These are phyloP conservation scores for Caloenas nicobarica DNA, from an alignment of 2,113 vertebrate genomes.

Conservation along the genomic window DNA sequence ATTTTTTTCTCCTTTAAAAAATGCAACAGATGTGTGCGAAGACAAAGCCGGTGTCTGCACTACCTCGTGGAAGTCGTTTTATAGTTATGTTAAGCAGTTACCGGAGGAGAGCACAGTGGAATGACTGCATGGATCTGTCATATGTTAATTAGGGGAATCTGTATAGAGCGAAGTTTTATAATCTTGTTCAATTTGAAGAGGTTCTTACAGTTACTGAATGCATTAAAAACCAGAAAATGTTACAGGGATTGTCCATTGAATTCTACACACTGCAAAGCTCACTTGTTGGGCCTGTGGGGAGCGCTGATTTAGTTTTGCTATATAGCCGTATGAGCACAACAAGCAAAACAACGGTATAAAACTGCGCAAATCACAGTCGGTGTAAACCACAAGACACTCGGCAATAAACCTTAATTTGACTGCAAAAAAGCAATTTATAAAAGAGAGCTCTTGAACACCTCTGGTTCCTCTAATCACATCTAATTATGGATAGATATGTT, in stretches of 20 bases:
- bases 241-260: background rate
- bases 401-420: constrained; percentile 19
- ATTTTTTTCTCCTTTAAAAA: constrained; percentile 41
- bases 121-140: background rate
- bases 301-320: background rate
- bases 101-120: background rate
- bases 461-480: background rate
- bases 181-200: background rate
- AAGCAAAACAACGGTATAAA: background rate
- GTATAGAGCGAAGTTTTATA: background rate
- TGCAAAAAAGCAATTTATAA: background rate
- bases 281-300: background rate
- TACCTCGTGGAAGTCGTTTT: background rate
- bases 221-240: background rate
- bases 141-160: constrained; percentile 19
- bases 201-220: constrained; percentile 34
- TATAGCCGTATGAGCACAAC: background rate
- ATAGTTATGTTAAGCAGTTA: background rate
- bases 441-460: background rate
- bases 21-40: constrained; percentile 26
- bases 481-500: background rate
- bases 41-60: constrained; percentile 7
- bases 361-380: background rate
- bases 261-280: background rate
- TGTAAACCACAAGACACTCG: background rate